Evolutionary conservation across 1,140 invertebrate species (phyloP), one percentile per base, ranked within the genome.

Genomic region (Drosophila albomicans): DNA sequence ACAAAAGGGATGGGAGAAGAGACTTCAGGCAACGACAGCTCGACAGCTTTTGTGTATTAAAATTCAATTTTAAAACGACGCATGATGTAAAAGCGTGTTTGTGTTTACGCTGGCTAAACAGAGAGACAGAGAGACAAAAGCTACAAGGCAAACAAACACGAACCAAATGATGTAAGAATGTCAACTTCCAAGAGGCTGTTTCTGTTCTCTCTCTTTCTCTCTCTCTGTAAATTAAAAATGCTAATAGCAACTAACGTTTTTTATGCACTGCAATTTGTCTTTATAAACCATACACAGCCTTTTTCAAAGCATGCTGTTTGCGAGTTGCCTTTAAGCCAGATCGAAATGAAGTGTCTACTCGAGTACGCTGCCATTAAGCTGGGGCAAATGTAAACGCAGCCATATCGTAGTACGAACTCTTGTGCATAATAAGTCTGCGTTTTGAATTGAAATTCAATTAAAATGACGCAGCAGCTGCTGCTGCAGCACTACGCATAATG

Each of bases 381-480:
- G 62, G 62, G 61, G 73, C 51, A 77, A 81, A 81, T 77, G 68
- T 81, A 74, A 59, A 78, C 59, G 52, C 46, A 64, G 71, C 59
- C 15, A 49, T 20, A 49, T 25, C 20, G 20, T 5, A 49, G 61
- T 66, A 38, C 45, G 35, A 66, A 63, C 70, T 45, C 32, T 49
- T 30, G 45, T 49, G 62, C 61, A 62, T 65, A 70, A 70, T 82
- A 65, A 68, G 51, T 61, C 5, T 52, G 49, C 51, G 58, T 52
- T 82, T 58, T 63, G 75, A 81, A 81, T 68, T 72, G 71, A 78
- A 81, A 85, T 81, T 79, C 82, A 78, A 86, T 86, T 85, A 67
- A 85, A 75, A 72, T 46, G 30, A 45, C 43, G 45, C 6, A 38
- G 59, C 51, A 63, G 49, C 67, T 41, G 62, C 52, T 66, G 49